phyloP scores from a whole-genome alignment of 2,113 vertebrate species.

The Orthonyx spaldingii region DNA sequence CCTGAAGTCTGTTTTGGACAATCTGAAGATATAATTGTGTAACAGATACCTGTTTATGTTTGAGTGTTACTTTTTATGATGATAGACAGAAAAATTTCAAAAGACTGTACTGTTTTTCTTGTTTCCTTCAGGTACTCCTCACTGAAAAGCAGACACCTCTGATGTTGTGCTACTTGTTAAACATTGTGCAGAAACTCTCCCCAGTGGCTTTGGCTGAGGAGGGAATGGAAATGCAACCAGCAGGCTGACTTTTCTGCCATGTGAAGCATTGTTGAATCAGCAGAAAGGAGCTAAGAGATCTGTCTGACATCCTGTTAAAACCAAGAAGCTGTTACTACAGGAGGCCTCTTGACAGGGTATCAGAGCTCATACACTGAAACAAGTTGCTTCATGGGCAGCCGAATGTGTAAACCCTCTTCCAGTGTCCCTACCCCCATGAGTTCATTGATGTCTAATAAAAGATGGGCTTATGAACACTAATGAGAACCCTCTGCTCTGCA shows the following conservation, averaged over 20 bases:
- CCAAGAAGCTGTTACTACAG: conserved; percentile 34
- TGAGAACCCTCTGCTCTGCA: conserved; percentile 37
- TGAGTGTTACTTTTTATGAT: not conserved
- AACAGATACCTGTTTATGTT: not conserved
- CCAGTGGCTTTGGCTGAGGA: not conserved
- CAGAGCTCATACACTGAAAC: conserved; percentile 45
- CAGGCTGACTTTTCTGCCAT: conserved; percentile 5
- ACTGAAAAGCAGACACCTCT: not conserved
- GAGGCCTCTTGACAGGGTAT: conserved; percentile 53
- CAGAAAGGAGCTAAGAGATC: conserved; percentile 46
- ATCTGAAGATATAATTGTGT: not conserved
- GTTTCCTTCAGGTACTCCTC: not conserved
- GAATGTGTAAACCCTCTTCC: conserved; percentile 13
- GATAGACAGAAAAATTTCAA: not conserved
- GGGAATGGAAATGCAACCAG: conserved; percentile 14
- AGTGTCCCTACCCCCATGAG: conserved; percentile 11
- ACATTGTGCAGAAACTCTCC: not conserved
- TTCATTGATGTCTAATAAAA: conserved; percentile 45
- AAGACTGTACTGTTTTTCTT: not conserved
- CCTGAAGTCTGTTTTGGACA: not conserved
- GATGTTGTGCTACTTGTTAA: not conserved
- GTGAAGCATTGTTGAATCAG: conserved; percentile 30
- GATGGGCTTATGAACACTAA: conserved; percentile 41
- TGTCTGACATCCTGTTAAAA: conserved; percentile 53
- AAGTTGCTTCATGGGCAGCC: conserved; percentile 54